A percentile compares a stretch with the other conserved stretches of the same genome.
Conservation (phyloP, 2,888 invertebrate species). For the Melieria crassipennis region DNA sequence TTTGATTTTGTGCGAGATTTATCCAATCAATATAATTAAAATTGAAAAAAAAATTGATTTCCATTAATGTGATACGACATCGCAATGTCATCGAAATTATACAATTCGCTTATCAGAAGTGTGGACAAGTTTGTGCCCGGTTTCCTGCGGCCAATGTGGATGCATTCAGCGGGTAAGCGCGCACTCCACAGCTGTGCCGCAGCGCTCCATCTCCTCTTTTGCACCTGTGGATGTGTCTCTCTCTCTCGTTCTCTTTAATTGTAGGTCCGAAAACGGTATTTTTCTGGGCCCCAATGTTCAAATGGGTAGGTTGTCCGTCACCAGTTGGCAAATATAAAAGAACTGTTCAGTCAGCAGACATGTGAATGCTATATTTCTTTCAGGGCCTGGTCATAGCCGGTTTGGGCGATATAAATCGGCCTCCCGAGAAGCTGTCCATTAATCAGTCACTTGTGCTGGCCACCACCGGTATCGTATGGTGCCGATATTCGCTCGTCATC, state of each 20-base stretch:
- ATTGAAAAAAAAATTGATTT: not conserved
- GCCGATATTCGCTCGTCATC: slow-evolving; percentile 91
- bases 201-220: not conserved
- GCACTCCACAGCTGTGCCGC: not conserved
- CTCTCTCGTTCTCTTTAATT: not conserved
- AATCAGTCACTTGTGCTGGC: slow-evolving; percentile 82
- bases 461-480: slow-evolving; percentile 91
- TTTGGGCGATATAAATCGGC: slow-evolving; percentile 84
- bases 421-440: slow-evolving; percentile 84
- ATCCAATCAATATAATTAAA: not conserved
- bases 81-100: slow-evolving; percentile 34
- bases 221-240: too few relatives aligned
- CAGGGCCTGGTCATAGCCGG: slow-evolving; percentile 81
- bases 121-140: slow-evolving; percentile 49
- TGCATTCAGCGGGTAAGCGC: slow-evolving; percentile 48
- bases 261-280: slow-evolving; percentile 55
- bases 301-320: slow-evolving; percentile 48
- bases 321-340: not conserved
- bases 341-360: not conserved
- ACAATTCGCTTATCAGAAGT: slow-evolving; percentile 43
- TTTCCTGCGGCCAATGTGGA: slow-evolving; percentile 48
- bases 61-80: not conserved
- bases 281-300: slow-evolving; percentile 54
- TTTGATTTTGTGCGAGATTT: too few relatives aligned
- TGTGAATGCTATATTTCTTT: slow-evolving; percentile 50